Percentiles rank a stretch among this genome's conserved stretches.
These are phyloP conservation scores for Plectrocnemia conspersa DNA, from an alignment of 1,140 invertebrate genomes.

Conservation along the genomic window DNA sequence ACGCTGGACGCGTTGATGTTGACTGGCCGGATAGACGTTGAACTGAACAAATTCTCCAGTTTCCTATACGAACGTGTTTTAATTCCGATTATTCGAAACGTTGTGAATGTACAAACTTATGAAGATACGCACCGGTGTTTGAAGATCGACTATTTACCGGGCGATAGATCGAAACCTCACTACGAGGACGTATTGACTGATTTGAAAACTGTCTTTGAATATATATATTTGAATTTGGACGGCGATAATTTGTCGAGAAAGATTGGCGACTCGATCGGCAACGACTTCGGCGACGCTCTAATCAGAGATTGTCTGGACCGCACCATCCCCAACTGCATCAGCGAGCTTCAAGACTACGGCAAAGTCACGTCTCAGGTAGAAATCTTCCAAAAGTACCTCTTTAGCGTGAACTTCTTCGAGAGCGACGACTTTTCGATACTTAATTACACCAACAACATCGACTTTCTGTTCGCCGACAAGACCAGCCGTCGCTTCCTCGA, in stretches of 20 bases:
- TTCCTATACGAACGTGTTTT: slow-evolving; percentile 54
- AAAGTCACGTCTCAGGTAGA: slow-evolving; percentile 59
- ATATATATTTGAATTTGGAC: slow-evolving; percentile 56
- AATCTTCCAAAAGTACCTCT: slow-evolving; percentile 62
- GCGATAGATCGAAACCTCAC: slow-evolving; percentile 44
- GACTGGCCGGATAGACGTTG: slow-evolving; percentile 47
- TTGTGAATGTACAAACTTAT: slow-evolving; percentile 45
- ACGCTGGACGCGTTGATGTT: slow-evolving; percentile 49
- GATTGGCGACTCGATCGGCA: slow-evolving; percentile 58
- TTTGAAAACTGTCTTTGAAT: slow-evolving; percentile 57
- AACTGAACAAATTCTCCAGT: slow-evolving; percentile 49
- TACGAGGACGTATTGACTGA: slow-evolving; percentile 60
- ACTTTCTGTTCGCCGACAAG: slow-evolving; percentile 73
- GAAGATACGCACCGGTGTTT: slow-evolving; percentile 45
- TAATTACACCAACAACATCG: slow-evolving; percentile 71
- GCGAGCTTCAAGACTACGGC: slow-evolving; percentile 63
- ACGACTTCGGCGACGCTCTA: slow-evolving; percentile 61
- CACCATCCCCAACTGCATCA: slow-evolving; percentile 69
- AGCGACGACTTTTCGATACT: slow-evolving; percentile 51
- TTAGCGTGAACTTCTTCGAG: slow-evolving; percentile 55
- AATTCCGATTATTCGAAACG: slow-evolving; percentile 51
- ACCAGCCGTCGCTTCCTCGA: slow-evolving; percentile 68
- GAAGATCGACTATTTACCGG: slow-evolving; percentile 45
- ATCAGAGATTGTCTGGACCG: slow-evolving; percentile 68
- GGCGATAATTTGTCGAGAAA: slow-evolving; percentile 56